phyloP scores from a whole-genome alignment of 1,140 invertebrate species.

The Leguminivora glycinivorella region DNA sequence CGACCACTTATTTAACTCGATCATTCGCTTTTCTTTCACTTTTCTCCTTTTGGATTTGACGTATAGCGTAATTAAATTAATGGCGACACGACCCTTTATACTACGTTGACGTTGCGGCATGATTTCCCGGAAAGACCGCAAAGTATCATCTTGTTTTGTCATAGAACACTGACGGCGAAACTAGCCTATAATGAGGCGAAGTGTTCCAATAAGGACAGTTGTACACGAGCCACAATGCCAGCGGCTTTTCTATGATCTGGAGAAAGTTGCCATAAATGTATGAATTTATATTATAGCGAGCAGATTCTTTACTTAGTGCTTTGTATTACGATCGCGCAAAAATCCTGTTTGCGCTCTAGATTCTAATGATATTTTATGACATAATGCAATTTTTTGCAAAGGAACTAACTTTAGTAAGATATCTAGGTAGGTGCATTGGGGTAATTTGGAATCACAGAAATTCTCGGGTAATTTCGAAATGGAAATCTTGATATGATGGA shows the following conservation, averaged over 20 bases:
- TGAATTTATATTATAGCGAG: not conserved
- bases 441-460: too few relatives aligned
- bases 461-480: too few relatives aligned
- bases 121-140: slow-evolving; percentile 22
- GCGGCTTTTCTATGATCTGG: slow-evolving; percentile 14
- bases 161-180: slow-evolving; percentile 28
- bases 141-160: slow-evolving; percentile 26
- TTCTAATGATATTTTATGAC: too few relatives aligned
- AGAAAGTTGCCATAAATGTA: slow-evolving; percentile 21
- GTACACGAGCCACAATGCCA: slow-evolving; percentile 18
- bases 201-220: slow-evolving; percentile 27
- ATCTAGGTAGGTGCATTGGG: too few relatives aligned
- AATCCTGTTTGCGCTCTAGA: not conserved
- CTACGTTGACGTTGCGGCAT: not conserved
- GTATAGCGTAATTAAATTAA: not conserved
- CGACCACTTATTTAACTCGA: slow-evolving; percentile 39
- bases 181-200: slow-evolving; percentile 26
- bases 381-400: too few relatives aligned
- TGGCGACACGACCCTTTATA: not conserved
- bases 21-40: slow-evolving; percentile 36
- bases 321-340: not conserved
- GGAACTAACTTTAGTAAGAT: too few relatives aligned
- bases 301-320: not conserved
- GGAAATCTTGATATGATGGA: too few relatives aligned
- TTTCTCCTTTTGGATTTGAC: slow-evolving; percentile 29